Evolutionary conservation across 1,140 invertebrate genomes (phyloP).

Genomic region (Theocolax elegans): DNA sequence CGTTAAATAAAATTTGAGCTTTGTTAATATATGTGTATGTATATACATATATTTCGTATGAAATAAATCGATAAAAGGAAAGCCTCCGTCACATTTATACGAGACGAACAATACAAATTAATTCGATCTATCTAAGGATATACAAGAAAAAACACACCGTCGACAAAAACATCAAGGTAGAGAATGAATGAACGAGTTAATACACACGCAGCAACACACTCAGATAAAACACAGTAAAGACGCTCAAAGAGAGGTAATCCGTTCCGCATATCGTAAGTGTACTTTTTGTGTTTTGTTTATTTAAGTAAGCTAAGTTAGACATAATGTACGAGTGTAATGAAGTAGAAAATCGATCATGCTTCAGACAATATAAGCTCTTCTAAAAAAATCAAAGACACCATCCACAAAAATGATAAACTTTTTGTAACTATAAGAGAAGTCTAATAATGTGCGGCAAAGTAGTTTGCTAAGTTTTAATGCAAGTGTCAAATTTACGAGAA

Average conservation of each 20-base stretch:
- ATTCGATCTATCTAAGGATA: constrained; percentile 18
- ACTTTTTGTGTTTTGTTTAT: not conserved
- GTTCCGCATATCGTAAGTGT: too few species aligned
- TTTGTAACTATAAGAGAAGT: constrained; percentile 5
- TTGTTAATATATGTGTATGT: too few species aligned
- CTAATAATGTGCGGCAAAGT: constrained; percentile 3
- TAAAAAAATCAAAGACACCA: constrained; percentile 14
- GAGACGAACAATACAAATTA: not conserved
- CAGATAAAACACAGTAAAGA: constrained; percentile 5
- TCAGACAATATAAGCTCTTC: not conserved
- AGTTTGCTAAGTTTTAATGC: constrained; percentile 15
- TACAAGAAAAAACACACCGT: not conserved
- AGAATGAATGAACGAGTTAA: constrained; percentile 27
- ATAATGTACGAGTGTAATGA: not conserved
- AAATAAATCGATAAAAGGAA: constrained; percentile 13
- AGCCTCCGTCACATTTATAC: constrained; percentile 6
- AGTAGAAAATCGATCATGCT: constrained; percentile 31
- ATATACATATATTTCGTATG: too few species aligned
- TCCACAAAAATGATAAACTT: constrained; percentile 12
- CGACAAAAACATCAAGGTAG: constrained; percentile 13
- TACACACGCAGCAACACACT: constrained; percentile 14
- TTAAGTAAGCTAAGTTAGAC: not conserved
- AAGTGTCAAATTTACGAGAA: constrained; percentile 4
- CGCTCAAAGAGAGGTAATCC: not conserved
- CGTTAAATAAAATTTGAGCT: not conserved